Conservation (phyloP, 2,888 invertebrate genomes). For the Euphydryas editha region DNA sequence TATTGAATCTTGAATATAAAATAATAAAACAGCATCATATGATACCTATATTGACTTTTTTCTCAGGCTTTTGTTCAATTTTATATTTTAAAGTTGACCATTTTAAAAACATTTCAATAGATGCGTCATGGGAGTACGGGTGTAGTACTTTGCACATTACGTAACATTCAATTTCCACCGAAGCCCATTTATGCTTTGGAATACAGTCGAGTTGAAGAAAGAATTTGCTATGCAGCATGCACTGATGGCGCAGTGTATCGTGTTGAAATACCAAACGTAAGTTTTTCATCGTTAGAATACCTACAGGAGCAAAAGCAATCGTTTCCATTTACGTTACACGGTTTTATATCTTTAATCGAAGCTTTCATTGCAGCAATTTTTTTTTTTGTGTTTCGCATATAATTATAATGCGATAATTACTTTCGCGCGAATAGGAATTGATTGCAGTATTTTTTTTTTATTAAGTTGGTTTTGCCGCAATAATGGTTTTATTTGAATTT, state of each 20-base stretch:
- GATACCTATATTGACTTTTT: background rate
- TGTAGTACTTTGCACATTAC: conserved; percentile 64
- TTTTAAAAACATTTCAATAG: conserved; percentile 48
- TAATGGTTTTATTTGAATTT: too few relatives aligned
- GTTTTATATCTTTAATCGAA: background rate
- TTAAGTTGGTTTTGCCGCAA: too few relatives aligned
- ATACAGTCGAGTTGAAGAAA: conserved; percentile 65
- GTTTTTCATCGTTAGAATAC: conserved; percentile 25
- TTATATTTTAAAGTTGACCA: background rate
- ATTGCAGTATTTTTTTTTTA: too few relatives aligned
- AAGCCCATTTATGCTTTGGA: conserved; percentile 70
- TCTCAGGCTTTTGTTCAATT: background rate
- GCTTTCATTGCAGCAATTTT: too few relatives aligned
- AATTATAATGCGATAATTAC: too few relatives aligned
- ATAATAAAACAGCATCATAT: too few relatives aligned
- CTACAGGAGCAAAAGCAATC: background rate
- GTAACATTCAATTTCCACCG: conserved; percentile 74
- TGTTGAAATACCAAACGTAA: conserved; percentile 71
- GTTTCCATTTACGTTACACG: background rate
- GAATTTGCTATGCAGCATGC: conserved; percentile 73
- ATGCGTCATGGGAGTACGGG: conserved; percentile 76
- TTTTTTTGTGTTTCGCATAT: too few relatives aligned
- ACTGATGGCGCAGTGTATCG: conserved; percentile 71
- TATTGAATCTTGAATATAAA: too few relatives aligned
- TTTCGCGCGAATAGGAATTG: too few relatives aligned